These are phyloP conservation scores for Ichneumon xanthorius DNA, from an alignment of 2,888 invertebrate species.

Conservation along the genomic window DNA sequence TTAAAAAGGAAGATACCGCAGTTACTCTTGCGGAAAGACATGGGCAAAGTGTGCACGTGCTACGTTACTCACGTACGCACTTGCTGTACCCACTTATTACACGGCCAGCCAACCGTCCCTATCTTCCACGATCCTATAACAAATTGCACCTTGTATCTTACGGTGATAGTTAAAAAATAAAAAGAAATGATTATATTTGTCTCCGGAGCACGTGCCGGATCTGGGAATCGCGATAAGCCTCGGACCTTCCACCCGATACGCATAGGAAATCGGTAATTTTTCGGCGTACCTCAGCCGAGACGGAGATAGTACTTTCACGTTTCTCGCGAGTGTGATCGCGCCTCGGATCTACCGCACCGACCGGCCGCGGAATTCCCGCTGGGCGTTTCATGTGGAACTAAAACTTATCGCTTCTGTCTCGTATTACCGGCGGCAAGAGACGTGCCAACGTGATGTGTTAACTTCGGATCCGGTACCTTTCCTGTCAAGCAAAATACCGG, in stretches of 20 bases:
- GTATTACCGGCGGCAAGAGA: background rate
- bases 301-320: constrained; percentile 38
- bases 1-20: background rate
- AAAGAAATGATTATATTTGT: constrained; percentile 4
- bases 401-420: constrained; percentile 9
- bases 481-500: background rate
- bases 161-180: background rate
- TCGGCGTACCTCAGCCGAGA: constrained; percentile 28
- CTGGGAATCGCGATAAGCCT: background rate
- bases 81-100: constrained; percentile 20
- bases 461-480: background rate
- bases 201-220: background rate
- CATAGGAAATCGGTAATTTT: background rate
- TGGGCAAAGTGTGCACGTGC: background rate
- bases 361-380: background rate
- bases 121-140: constrained; percentile 17
- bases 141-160: constrained; percentile 9
- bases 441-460: constrained; percentile 10
- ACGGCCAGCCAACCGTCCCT: constrained; percentile 1
- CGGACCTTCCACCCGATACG: background rate
- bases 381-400: background rate
- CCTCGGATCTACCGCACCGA: constrained; percentile 16
- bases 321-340: constrained; percentile 13
- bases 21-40: background rate
- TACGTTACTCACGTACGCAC: constrained; percentile 17